Base-by-base conservation (phyloP, 1,140 invertebrate species). In the Drosophila watanabei region DNA sequence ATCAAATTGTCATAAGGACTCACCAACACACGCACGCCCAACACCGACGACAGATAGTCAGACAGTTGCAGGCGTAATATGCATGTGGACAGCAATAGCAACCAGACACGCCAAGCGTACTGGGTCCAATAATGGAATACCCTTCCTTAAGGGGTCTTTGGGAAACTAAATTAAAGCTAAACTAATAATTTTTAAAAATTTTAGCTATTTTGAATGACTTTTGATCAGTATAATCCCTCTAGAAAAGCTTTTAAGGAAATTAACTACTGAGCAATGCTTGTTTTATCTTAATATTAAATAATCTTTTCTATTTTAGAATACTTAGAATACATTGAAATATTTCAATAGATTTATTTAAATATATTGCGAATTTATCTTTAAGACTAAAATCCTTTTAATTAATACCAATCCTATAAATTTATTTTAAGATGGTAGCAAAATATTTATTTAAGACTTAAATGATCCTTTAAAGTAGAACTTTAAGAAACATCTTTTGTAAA, bases 1-100 rank as follows among this genome's bases (percentile, higher is more conserved):
- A 90, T 90, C 86, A 90, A 90, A 90, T 90, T 90, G 86, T 90
- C 86, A 90, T 90, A 90, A 90, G 86, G 75, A 90, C 75, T 77
- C 59, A 68, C 75, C 78, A 58, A 75, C 61, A 75, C 82, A 57
- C 58, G 80, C 60, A 59, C 52, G 35, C 49, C 48, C 18, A 33
- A 37, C 68, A 45, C 33, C 43, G 43, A 20, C 20, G 24, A 49
- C 14, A 16, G 20, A 49, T 8, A 18, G 48, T 75, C 56, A 48
- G 83, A 73, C 77, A 76, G 66, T 64, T 68, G 62, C 59, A 75
- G 54, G 43, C 66, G 70, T 71, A 68, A 82, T 86, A 82, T 86
- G 69, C 79, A 86, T 64, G 54, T 46, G 75, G 62, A 41, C 41
- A 57, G 75, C 69, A 90, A 89, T 88, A 82, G 54, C 72, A 61